phyloP scores from a whole-genome alignment of 2,888 invertebrate genomes.

The Uloborus plumipes region DNA sequence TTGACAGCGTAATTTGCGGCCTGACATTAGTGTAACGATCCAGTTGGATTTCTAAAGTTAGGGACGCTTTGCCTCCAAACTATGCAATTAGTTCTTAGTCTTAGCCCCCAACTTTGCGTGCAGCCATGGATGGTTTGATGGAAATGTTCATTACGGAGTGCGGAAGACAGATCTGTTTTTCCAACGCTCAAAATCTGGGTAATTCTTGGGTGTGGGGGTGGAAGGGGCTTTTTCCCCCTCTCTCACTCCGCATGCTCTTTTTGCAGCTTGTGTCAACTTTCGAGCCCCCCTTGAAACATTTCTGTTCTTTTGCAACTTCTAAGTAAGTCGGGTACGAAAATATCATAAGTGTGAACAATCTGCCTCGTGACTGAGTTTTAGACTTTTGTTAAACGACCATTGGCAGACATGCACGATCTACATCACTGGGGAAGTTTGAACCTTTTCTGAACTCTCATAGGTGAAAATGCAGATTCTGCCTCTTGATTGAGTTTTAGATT shows the following conservation, averaged over 20 bases:
- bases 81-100: constrained; percentile 50
- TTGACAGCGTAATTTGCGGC: constrained; percentile 61
- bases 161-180: constrained; percentile 43
- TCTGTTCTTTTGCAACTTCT: no score
- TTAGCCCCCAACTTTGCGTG: constrained; percentile 5
- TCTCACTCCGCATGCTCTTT: background rate
- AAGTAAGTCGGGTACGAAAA: no score
- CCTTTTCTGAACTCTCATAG: no score
- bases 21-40: constrained; percentile 62
- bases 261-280: no score
- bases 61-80: constrained; percentile 49
- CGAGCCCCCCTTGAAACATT: no score
- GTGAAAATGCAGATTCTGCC: no score
- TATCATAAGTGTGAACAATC: no score
- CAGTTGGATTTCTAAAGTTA: constrained; percentile 59
- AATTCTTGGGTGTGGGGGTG: constrained; percentile 12
- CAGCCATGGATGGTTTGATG: constrained; percentile 24
- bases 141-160: constrained; percentile 45
- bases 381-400: no score
- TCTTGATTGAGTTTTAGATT: no score
- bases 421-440: no score
- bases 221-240: background rate
- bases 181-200: constrained; percentile 22
- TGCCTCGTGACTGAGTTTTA: no score
- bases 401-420: no score